Conservation (phyloP, 2,888 invertebrate species). For the Mythimna impura region DNA sequence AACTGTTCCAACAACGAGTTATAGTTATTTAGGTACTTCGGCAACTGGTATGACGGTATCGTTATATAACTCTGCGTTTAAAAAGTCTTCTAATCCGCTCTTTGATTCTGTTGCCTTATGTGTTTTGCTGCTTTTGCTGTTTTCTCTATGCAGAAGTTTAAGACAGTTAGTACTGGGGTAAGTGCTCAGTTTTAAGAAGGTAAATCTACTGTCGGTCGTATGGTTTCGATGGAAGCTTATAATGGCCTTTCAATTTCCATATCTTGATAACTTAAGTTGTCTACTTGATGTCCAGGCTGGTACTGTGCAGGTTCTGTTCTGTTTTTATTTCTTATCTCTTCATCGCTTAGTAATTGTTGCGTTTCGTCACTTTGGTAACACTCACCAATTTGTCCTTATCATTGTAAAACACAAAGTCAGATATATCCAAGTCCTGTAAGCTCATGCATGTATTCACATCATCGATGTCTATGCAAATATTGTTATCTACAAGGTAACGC, state of each 20-base stretch:
- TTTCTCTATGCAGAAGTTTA: no score
- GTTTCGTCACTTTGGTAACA: slow-evolving; percentile 65
- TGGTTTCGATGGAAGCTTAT: slow-evolving; percentile 69
- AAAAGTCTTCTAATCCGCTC: slow-evolving; percentile 85
- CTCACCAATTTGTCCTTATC: no score
- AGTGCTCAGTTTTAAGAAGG: no score
- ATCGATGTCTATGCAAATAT: no score
- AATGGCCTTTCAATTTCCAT: slow-evolving; percentile 87
- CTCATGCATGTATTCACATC: no score
- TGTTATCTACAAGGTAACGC: no score
- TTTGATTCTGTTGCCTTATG: slow-evolving; percentile 76
- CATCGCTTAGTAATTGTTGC: slow-evolving; percentile 84
- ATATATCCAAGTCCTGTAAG: no score
- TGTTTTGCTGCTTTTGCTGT: slow-evolving; percentile 13
- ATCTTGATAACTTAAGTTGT: slow-evolving; percentile 83
- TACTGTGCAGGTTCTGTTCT: slow-evolving; percentile 51
- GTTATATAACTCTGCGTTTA: slow-evolving; percentile 92
- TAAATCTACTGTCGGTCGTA: no score
- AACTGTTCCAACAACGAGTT: slow-evolving; percentile 93
- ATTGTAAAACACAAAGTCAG: no score
- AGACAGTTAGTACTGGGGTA: no score
- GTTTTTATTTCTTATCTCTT: slow-evolving; percentile 82
- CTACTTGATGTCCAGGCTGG: slow-evolving; percentile 69
- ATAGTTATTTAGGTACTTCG: slow-evolving; percentile 87
- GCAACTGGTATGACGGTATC: slow-evolving; percentile 78